A percentile compares a stretch with the other conserved stretches of the same genome.
Evolutionary conservation across 2,888 invertebrate genomes (phyloP).

Genomic region (Thelaira solivaga): DNA sequence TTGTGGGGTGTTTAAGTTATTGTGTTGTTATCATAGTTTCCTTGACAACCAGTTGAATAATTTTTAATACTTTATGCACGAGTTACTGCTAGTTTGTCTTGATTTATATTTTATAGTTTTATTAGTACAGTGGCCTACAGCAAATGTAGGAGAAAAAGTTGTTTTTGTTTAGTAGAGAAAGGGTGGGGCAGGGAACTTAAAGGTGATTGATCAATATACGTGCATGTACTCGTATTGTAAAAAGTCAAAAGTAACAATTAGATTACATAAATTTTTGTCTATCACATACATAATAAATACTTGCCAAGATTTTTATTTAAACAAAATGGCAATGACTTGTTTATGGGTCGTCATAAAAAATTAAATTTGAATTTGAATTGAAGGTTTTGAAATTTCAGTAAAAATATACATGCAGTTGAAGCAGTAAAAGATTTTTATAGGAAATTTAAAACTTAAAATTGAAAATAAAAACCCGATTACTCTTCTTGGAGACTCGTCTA

Average conservation of each 20-base stretch:
- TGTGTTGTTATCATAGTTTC: conserved; percentile 51
- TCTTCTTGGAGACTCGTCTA: too few species aligned
- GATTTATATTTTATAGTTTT: background rate
- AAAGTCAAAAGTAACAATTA: background rate
- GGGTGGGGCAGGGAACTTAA: background rate
- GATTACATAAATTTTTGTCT: conserved; percentile 21
- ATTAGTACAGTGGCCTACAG: too few species aligned
- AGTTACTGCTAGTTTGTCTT: background rate
- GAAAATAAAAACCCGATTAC: too few species aligned
- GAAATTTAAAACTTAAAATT: too few species aligned
- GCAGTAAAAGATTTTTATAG: too few species aligned
- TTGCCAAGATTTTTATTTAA: conserved; percentile 1
- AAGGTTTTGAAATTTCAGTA: too few species aligned
- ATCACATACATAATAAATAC: background rate
- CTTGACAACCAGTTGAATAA: conserved; percentile 58
- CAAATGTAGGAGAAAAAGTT: too few species aligned
- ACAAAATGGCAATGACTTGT: conserved; percentile 34
- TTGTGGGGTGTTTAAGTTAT: conserved; percentile 27
- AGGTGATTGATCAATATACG: conserved; percentile 42
- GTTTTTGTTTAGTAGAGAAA: too few species aligned
- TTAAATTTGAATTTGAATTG: too few species aligned
- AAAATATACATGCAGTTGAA: too few species aligned
- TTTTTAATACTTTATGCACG: background rate
- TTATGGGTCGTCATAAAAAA: background rate
- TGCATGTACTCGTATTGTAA: background rate